Evolutionary conservation across 2,888 invertebrate species (phyloP).

Genomic region (Eupeodes latifasciatus): DNA sequence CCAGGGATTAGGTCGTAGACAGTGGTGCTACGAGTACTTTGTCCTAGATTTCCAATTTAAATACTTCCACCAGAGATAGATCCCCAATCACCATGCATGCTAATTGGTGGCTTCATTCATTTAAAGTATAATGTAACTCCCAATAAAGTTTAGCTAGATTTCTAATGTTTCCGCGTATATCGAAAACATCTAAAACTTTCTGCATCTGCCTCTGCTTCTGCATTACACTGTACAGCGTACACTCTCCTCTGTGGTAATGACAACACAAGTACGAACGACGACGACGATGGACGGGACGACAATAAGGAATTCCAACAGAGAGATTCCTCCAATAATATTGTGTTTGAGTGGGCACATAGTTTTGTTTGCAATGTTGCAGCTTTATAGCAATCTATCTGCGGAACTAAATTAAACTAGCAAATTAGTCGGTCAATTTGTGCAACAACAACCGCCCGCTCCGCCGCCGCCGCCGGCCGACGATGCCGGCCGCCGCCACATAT

Average conservation of each 20-base stretch:
- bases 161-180: background rate
- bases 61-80: too few relatives aligned
- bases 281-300: background rate
- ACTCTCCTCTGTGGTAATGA: background rate
- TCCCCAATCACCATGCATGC: too few relatives aligned
- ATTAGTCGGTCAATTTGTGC: slow-evolving; percentile 72
- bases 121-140: too few relatives aligned
- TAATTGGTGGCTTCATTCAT: too few relatives aligned
- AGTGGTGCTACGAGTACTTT: too few relatives aligned
- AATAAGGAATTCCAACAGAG: slow-evolving; percentile 38
- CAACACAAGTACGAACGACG: too few relatives aligned
- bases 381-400: slow-evolving; percentile 52
- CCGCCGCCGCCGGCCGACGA: background rate
- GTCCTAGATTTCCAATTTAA: too few relatives aligned
- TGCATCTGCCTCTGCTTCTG: background rate
- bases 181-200: slow-evolving; percentile 7
- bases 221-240: background rate
- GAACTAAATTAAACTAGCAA: slow-evolving; percentile 62
- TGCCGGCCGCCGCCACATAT: slow-evolving; percentile 20
- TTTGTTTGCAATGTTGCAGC: slow-evolving; percentile 20
- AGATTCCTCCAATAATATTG: slow-evolving; percentile 33
- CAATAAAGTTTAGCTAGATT: background rate
- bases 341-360: background rate
- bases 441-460: background rate
- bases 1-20: too few relatives aligned